These are phyloP conservation scores for Spinus pinus DNA, from an alignment of 2,797 vertebrate species.

Conservation along the genomic window DNA sequence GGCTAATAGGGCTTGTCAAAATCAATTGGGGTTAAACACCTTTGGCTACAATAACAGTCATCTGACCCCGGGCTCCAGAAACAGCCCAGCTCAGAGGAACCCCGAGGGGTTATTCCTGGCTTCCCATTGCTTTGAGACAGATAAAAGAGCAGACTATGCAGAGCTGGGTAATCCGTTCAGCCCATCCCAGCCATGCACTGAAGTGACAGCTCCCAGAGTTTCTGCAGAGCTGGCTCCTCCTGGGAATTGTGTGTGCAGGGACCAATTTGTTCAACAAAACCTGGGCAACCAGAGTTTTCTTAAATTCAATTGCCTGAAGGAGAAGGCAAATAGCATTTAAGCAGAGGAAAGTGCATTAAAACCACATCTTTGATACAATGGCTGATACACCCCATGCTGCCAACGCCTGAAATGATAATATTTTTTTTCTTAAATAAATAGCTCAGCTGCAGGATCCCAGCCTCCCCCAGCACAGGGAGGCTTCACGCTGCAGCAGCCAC, in stretches of 20 bases:
- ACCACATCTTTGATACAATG: constrained; percentile 67
- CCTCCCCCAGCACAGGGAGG: background rate
- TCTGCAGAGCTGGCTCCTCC: constrained; percentile 63
- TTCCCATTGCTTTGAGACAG: constrained; percentile 49
- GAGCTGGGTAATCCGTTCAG: constrained; percentile 50
- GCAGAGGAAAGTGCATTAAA: constrained; percentile 66
- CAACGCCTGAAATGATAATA: constrained; percentile 70
- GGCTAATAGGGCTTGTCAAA: constrained; percentile 59
- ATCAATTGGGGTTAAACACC: constrained; percentile 62
- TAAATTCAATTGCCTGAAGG: constrained; percentile 73
- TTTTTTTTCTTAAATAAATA: constrained; percentile 74
- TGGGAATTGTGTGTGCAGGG: constrained; percentile 49
- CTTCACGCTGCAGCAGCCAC: background rate
- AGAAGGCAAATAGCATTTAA: constrained; percentile 71
- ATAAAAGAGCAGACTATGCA: constrained; percentile 57
- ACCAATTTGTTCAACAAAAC: constrained; percentile 62
- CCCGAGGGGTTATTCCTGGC: constrained; percentile 34
- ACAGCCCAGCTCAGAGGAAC: background rate
- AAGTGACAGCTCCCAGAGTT: constrained; percentile 65
- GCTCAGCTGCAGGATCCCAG: constrained; percentile 13
- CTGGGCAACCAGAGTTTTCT: constrained; percentile 66
- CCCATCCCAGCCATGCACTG: constrained; percentile 17
- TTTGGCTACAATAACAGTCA: constrained; percentile 56
- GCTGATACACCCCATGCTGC: constrained; percentile 30
- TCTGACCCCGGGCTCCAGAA: constrained; percentile 46